Evolutionary conservation across 2,888 invertebrate species (phyloP), one percentile per base, ranked within the genome.

Genomic region (Cataglyphis cursor): DNA sequence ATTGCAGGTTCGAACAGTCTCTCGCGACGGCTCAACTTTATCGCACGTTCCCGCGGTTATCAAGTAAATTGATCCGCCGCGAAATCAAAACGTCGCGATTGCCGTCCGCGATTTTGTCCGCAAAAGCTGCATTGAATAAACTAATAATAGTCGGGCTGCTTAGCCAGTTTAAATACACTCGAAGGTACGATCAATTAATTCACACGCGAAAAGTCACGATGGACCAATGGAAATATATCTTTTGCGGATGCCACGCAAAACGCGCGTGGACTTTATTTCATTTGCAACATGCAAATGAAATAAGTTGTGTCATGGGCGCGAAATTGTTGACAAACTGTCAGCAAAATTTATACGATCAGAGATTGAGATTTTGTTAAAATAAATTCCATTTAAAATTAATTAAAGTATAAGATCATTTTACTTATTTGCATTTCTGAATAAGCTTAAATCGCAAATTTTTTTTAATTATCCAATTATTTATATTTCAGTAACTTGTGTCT

Each of bases 31-130:
- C 44, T 44, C 73, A 10, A 54, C 51, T 75, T 85, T 81, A 85
- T 85, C 84, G 64, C 31, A 21, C 59, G 75, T 75, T 44, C 31
- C 0, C 65, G 81, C 64, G 75, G 65, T 66, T 68, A 64, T 72
- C 72, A 57, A 24, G 65, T 75, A 80, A 84, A 84, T 81, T 70
- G 81, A 85, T 85, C 64, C 85, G 61, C 51, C 18, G 73, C 72
- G 65, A 81, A 84, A 85, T 72, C 70, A 61, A 64, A 51, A 74
- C 41, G 85, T n/a, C 38, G 24, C 54, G 59, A 59, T 70, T 54
- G 65, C 51, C 21, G 48, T 41, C 64, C 64, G 24, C 54, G 65
- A 59, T 66, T 31, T 57, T 41, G 48, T 48, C 38, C 12, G 35
- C 31, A 8, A 24, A 12, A 24, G 5, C 41, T 35, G 81, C 35